These are phyloP conservation scores for Ganaspis brasiliensis DNA, from an alignment of 2,888 invertebrate species.

Conservation along the genomic window DNA sequence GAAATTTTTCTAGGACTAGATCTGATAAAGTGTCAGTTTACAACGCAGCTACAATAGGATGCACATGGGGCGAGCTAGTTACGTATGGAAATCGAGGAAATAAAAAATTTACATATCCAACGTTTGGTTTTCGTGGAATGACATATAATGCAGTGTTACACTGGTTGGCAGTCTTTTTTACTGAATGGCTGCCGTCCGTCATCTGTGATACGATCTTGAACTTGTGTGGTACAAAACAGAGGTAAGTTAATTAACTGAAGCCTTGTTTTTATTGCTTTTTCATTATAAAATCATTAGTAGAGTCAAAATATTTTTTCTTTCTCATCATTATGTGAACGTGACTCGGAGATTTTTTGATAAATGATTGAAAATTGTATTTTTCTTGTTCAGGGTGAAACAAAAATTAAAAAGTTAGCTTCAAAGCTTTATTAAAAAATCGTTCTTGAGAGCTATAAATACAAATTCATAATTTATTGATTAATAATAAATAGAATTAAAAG, in stretches of 20 bases:
- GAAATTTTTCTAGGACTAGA: constrained; percentile 51
- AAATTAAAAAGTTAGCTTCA: too few species aligned
- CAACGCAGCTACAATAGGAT: constrained; percentile 67
- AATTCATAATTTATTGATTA: too few species aligned
- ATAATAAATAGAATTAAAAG: too few species aligned
- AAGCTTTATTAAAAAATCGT: too few species aligned
- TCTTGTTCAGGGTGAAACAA: too few species aligned
- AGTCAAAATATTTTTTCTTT: neutral
- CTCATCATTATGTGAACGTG: too few species aligned
- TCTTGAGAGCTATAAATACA: too few species aligned
- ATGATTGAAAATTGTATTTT: too few species aligned
- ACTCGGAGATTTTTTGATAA: too few species aligned
- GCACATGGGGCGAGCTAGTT: constrained; percentile 72
- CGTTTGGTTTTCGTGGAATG: constrained; percentile 73
- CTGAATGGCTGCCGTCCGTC: constrained; percentile 74
- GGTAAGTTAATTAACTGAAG: constrained; percentile 62
- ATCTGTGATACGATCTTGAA: constrained; percentile 69
- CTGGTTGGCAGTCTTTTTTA: constrained; percentile 69
- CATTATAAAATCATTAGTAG: neutral
- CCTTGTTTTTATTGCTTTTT: neutral
- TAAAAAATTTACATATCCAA: constrained; percentile 71
- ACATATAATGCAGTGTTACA: constrained; percentile 66
- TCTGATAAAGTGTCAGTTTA: constrained; percentile 63
- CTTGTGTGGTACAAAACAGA: constrained; percentile 66
- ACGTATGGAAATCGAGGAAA: constrained; percentile 66